A percentile compares a stretch with the other conserved stretches of the same genome.
phyloP scores from a whole-genome alignment of 92 coral and sea anemone genomes.

The Scolanthus callimorphus region DNA sequence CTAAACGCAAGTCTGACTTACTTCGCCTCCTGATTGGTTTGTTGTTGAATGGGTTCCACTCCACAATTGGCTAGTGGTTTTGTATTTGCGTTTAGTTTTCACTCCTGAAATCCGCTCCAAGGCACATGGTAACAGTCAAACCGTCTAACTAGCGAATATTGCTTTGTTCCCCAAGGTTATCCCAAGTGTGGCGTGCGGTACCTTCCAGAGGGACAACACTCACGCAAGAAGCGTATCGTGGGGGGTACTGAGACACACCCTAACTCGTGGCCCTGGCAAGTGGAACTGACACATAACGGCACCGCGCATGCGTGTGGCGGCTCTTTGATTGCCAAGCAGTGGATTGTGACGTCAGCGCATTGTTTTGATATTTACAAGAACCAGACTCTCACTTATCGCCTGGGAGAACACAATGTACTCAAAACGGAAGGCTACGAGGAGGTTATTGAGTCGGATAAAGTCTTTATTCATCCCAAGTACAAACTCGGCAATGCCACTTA shows the following conservation, averaged over 20 bases:
- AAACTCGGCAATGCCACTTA: background rate
- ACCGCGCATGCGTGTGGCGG: conserved; percentile 70
- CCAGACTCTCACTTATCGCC: conserved; percentile 2
- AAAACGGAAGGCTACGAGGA: conserved; percentile 54
- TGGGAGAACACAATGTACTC: conserved; percentile 66
- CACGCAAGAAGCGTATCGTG: conserved; percentile 37
- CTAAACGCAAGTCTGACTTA: no score
- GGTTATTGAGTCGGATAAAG: conserved; percentile 22
- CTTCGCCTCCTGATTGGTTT: no score
- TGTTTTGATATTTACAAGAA: conserved; percentile 38
- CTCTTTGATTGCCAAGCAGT: conserved; percentile 63
- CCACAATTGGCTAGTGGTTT: no score
- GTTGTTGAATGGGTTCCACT: no score
- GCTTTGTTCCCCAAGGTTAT: conserved; percentile 17
- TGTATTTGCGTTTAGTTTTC: no score
- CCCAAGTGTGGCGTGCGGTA: conserved; percentile 55
- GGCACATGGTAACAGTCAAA: no score
- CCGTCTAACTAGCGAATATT: no score
- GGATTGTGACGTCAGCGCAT: conserved; percentile 80
- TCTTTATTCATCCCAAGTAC: conserved; percentile 44
- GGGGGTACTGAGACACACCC: conserved; percentile 54
- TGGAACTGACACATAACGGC: conserved; percentile 34
- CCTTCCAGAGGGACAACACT: conserved; percentile 1
- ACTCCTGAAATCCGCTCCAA: no score
- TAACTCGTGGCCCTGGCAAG: conserved; percentile 89